A percentile compares a stretch with the other conserved stretches of the same genome.
phyloP scores from a whole-genome alignment of 37 sponge, comb jelly and placozoan species.

The Cladorhizidae sp. region DNA sequence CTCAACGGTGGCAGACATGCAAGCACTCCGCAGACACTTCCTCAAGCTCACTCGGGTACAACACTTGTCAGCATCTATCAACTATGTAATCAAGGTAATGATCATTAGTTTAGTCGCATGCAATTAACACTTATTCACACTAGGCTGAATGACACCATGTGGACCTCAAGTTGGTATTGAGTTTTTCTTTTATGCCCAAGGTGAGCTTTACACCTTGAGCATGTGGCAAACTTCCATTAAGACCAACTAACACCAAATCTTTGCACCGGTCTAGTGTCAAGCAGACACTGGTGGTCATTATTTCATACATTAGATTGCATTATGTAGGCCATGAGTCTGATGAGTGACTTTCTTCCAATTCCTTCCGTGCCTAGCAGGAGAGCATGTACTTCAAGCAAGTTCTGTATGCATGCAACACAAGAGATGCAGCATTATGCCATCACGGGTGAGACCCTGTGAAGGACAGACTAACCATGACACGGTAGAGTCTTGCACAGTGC shows the following conservation, averaged over 20 bases:
- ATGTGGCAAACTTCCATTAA: too few species aligned
- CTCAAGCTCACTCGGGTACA: neutral
- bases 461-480: slow-evolving; percentile 53
- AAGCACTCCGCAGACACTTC: slow-evolving; percentile 31
- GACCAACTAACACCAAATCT: too few species aligned
- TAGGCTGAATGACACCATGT: too few species aligned
- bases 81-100: neutral
- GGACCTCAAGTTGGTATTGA: too few species aligned
- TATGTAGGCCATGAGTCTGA: slow-evolving; percentile 54
- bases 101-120: too few species aligned
- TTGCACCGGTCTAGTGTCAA: too few species aligned
- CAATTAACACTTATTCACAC: too few species aligned
- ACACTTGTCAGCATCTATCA: slow-evolving; percentile 10
- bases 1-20: slow-evolving; percentile 58
- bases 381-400: slow-evolving; percentile 47
- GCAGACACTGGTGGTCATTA: neutral
- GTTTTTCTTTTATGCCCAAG: too few species aligned
- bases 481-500: slow-evolving; percentile 60
- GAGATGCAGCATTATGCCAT: too few species aligned
- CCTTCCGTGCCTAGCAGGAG: slow-evolving; percentile 56
- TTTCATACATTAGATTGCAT: slow-evolving; percentile 39
- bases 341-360: slow-evolving; percentile 56
- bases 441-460: neutral
- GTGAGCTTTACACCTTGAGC: too few species aligned
- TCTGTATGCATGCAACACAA: slow-evolving; percentile 8